Percentiles rank a stretch among this genome's conserved stretches.
phyloP scores from a whole-genome alignment of 2,797 vertebrate species.

The Pristis pectinata region DNA sequence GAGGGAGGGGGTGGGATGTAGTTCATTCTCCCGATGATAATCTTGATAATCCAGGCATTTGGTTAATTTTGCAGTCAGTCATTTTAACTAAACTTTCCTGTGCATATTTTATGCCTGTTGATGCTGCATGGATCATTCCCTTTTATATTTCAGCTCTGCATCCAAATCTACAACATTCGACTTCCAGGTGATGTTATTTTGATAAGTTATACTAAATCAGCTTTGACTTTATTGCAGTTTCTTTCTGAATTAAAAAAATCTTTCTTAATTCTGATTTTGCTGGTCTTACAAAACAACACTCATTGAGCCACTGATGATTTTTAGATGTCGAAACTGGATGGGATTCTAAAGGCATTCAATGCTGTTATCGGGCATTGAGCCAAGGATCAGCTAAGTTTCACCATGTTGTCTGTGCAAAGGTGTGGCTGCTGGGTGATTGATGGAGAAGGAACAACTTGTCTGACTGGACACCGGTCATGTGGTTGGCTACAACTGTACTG shows the following conservation, averaged over 20 bases:
- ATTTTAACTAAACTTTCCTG: neutral
- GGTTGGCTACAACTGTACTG: neutral
- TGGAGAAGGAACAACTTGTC: neutral
- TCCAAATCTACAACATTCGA: neutral
- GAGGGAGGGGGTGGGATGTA: no score
- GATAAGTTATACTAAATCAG: neutral
- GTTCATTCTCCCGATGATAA: neutral
- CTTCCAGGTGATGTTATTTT: neutral
- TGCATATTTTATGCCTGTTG: neutral
- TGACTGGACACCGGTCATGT: neutral
- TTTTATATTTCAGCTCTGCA: neutral
- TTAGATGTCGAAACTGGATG: neutral
- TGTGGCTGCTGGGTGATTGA: neutral
- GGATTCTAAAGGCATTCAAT: neutral
- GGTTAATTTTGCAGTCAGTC: neutral
- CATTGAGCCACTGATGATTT: no score
- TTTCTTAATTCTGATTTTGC: neutral
- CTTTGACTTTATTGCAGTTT: neutral
- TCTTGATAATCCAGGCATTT: neutral
- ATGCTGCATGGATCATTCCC: neutral
- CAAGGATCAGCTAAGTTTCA: neutral
- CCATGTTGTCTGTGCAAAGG: no score
- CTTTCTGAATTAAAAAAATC: neutral
- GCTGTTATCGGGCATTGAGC: neutral
- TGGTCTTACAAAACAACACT: neutral